Conservation (phyloP, 1,140 invertebrate species). For the Heliconius eleuchia region DNA sequence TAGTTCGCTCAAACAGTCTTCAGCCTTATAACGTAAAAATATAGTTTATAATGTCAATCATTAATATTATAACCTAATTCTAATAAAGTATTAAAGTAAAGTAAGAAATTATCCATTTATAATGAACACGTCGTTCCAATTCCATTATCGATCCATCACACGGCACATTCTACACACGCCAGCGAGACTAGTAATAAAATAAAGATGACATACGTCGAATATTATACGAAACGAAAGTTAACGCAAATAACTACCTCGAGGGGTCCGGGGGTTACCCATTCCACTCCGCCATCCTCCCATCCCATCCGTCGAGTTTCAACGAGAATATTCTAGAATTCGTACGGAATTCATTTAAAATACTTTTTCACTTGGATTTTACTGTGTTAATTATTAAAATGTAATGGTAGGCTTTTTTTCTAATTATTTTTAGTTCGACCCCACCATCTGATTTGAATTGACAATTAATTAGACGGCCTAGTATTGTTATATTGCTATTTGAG, state of each 20-base stretch:
- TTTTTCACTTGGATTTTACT: neutral
- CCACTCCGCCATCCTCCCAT: neutral
- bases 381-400: conserved; percentile 6
- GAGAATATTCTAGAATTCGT: neutral
- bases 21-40: too few species aligned
- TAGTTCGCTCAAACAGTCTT: too few species aligned
- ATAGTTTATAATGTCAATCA: too few species aligned
- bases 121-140: neutral
- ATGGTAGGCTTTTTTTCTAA: conserved; percentile 2
- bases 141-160: conserved; percentile 2
- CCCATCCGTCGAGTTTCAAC: neutral
- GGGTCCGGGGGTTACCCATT: neutral
- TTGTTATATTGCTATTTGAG: neutral
- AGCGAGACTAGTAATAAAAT: neutral
- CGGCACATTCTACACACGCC: neutral
- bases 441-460: neutral
- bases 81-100: too few species aligned
- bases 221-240: conserved; percentile 1
- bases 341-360: conserved; percentile 7
- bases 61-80: too few species aligned
- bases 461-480: neutral
- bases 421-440: conserved; percentile 3
- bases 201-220: conserved; percentile 10
- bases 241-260: neutral
- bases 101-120: too few species aligned